phyloP scores from a whole-genome alignment of 1,140 invertebrate species.

The Antheraea pernyi region DNA sequence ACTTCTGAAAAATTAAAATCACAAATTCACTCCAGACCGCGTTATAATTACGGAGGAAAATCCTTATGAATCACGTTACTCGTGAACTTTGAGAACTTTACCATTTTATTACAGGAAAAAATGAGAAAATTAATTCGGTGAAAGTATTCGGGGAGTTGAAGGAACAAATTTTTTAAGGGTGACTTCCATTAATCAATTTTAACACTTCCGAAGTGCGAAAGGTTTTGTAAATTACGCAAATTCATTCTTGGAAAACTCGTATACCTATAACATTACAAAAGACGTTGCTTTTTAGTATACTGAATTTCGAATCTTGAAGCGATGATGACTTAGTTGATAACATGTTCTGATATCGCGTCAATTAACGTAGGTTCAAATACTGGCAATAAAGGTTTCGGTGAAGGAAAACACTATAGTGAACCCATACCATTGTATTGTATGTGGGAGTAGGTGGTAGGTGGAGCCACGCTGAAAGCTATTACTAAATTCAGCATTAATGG shows the following conservation, averaged over 20 bases:
- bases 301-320: too few species aligned
- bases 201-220: neutral
- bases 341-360: too few species aligned
- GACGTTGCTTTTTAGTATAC: too few species aligned
- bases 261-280: neutral
- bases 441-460: too few species aligned
- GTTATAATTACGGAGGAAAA: neutral
- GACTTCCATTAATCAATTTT: conserved; percentile 1
- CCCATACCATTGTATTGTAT: too few species aligned
- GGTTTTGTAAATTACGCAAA: neutral
- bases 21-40: neutral
- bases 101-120: neutral
- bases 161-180: neutral
- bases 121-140: neutral
- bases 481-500: too few species aligned
- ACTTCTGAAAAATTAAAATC: neutral
- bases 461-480: too few species aligned
- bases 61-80: conserved; percentile 2
- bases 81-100: conserved; percentile 4
- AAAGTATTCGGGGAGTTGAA: neutral
- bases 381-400: too few species aligned
- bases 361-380: too few species aligned
- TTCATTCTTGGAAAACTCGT: neutral
- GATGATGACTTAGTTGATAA: too few species aligned
- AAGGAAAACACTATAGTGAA: too few species aligned